phyloP scores from a whole-genome alignment of 2,888 invertebrate genomes.

The Gnatocerus cornutus region DNA sequence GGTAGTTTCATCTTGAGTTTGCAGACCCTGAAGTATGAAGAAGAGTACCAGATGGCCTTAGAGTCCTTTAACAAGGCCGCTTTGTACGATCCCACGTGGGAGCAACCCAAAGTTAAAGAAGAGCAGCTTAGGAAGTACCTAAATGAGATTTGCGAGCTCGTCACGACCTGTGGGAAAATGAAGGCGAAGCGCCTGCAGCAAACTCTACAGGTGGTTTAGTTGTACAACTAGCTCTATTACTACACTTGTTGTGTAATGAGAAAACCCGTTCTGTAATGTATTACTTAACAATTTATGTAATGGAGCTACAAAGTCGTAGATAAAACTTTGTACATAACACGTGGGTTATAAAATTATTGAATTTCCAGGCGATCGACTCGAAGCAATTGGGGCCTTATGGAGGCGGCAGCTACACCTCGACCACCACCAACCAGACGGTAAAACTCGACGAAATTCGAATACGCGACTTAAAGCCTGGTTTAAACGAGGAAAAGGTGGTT shows the following conservation, averaged over 20 bases:
- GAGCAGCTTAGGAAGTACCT: conserved; percentile 79
- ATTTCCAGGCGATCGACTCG: conserved; percentile 75
- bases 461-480: conserved; percentile 75
- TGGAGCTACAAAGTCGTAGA: too few relatives aligned
- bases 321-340: too few relatives aligned
- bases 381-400: conserved; percentile 82
- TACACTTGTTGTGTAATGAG: too few relatives aligned
- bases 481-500: conserved; percentile 80
- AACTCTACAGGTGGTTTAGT: conserved; percentile 81
- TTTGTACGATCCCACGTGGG: conserved; percentile 85
- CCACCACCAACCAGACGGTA: conserved; percentile 72
- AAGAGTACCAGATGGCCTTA: conserved; percentile 82
- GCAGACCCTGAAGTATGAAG: conserved; percentile 86
- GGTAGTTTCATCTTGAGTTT: conserved; percentile 53
- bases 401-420: conserved; percentile 74
- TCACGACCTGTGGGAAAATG: conserved; percentile 80
- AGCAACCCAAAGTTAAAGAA: conserved; percentile 77
- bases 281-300: too few relatives aligned
- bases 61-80: conserved; percentile 80
- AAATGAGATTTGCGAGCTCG: conserved; percentile 77
- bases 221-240: too few relatives aligned
- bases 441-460: conserved; percentile 73
- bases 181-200: conserved; percentile 82
- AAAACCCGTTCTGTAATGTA: too few relatives aligned
- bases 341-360: too few relatives aligned